Percentiles rank a stretch among this genome's conserved stretches.
Conservation (phyloP, 2,888 invertebrate genomes). For the Drosophila flavopinicola region DNA sequence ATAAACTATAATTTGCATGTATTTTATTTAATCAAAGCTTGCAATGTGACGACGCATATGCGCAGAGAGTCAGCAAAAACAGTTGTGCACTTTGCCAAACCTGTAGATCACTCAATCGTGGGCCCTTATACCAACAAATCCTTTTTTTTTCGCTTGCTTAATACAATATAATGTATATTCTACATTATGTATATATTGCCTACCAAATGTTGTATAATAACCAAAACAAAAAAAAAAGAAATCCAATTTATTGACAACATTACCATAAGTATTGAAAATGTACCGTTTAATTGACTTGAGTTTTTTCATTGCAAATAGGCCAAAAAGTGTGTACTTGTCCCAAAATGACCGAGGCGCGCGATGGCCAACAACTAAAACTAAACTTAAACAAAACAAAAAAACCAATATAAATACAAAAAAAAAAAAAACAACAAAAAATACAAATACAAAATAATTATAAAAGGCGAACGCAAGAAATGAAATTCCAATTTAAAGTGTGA, state of each 20-base stretch:
- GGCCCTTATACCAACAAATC: conserved; percentile 12
- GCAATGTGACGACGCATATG: conserved; percentile 11
- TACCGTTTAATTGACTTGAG: conserved; percentile 84
- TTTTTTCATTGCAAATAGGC: conserved; percentile 85
- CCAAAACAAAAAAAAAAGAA: conserved; percentile 49
- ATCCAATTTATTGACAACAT: conserved; percentile 72
- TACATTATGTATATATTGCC: conserved; percentile 33
- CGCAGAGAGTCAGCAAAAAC: background rate
- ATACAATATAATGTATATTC: conserved; percentile 35
- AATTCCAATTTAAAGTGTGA: conserved; percentile 65
- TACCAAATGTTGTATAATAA: conserved; percentile 58
- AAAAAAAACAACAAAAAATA: conserved; percentile 55
- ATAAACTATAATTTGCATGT: background rate
- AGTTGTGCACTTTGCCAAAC: conserved; percentile 26
- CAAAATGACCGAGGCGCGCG: conserved; percentile 85
- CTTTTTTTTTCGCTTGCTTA: conserved; percentile 58
- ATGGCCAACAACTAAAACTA: conserved; percentile 84
- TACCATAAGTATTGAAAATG: conserved; percentile 54
- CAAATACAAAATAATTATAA: conserved; percentile 52
- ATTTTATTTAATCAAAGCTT: background rate
- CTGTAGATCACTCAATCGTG: conserved; percentile 41
- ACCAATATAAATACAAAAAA: conserved; percentile 50
- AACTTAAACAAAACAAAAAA: conserved; percentile 71
- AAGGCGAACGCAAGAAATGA: conserved; percentile 61
- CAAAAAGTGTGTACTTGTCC: conserved; percentile 85